A percentile compares a stretch with the other conserved stretches of the same genome.
Evolutionary conservation across 2,888 invertebrate species (phyloP).

Genomic region (Beris chalybata): DNA sequence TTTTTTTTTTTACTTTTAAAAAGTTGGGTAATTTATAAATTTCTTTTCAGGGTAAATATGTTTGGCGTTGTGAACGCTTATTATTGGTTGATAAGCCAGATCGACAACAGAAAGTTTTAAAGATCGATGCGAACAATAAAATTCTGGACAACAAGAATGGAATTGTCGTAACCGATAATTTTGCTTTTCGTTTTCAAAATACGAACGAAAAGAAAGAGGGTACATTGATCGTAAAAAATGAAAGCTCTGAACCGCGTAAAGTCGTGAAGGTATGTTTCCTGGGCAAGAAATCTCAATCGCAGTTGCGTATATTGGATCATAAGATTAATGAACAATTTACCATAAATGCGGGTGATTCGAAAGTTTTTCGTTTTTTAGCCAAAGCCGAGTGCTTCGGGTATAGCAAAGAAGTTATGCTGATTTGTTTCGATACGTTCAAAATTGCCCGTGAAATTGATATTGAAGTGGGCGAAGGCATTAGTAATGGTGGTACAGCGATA

Average conservation of each 20-base stretch:
- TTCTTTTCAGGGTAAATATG: conserved; percentile 51
- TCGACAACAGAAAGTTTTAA: not conserved
- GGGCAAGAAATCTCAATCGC: conserved; percentile 60
- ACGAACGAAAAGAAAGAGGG: conserved; percentile 57
- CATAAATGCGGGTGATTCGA: conserved; percentile 55
- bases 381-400: conserved; percentile 63
- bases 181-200: conserved; percentile 53
- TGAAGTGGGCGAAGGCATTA: conserved; percentile 44
- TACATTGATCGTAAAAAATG: conserved; percentile 58
- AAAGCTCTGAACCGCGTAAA: conserved; percentile 57
- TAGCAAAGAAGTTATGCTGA: conserved; percentile 63
- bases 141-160: conserved; percentile 56
- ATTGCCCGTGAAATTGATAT: conserved; percentile 45
- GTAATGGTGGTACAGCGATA: not conserved
- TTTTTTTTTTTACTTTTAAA: conserved; percentile 49
- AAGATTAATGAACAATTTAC: conserved; percentile 47
- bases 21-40: conserved; percentile 46
- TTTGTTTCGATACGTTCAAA: conserved; percentile 58
- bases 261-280: conserved; percentile 58
- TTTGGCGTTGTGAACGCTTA: conserved; percentile 48
- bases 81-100: conserved; percentile 15
- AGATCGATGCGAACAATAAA: conserved; percentile 38
- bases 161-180: conserved; percentile 60
- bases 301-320: conserved; percentile 57
- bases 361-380: conserved; percentile 59